Evolutionary conservation across 1,140 invertebrate species (phyloP).

Genomic region (Drosophila baimaii): DNA sequence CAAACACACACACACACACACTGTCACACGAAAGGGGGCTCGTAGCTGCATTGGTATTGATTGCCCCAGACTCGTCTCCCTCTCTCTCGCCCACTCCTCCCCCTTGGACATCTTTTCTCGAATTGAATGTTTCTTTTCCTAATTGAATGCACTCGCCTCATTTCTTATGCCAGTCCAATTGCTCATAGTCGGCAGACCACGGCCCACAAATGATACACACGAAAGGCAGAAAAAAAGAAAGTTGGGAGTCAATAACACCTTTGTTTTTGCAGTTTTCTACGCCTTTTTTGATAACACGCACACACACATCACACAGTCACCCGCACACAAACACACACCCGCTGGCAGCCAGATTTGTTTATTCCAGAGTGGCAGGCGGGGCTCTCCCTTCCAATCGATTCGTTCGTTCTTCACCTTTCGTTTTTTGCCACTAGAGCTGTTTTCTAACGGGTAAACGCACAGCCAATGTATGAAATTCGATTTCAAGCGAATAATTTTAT

Average conservation of each 20-base stretch:
- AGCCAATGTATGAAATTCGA: too few species aligned
- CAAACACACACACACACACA: slow-evolving; percentile 23
- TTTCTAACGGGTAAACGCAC: too few species aligned
- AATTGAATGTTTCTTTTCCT: slow-evolving; percentile 36
- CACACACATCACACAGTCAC: too few species aligned
- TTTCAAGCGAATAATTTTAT: too few species aligned
- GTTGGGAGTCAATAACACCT: slow-evolving; percentile 68
- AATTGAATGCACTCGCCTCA: slow-evolving; percentile 42
- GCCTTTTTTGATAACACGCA: slow-evolving; percentile 70
- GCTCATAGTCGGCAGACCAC: slow-evolving; percentile 39
- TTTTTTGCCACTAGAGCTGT: slow-evolving; percentile 48
- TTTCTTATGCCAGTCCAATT: slow-evolving; percentile 49
- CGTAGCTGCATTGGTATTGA: slow-evolving; percentile 67
- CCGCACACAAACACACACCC: slow-evolving; percentile 11
- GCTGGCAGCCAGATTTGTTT: slow-evolving; percentile 32
- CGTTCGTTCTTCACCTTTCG: slow-evolving; percentile 16
- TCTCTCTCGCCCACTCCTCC: slow-evolving; percentile 42
- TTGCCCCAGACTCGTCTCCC: slow-evolving; percentile 58
- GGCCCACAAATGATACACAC: slow-evolving; percentile 31
- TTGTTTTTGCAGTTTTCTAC: slow-evolving; percentile 75
- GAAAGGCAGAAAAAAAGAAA: slow-evolving; percentile 67
- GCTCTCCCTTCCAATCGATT: slow-evolving; percentile 3
- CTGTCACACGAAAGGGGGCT: slow-evolving; percentile 35
- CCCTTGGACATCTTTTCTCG: slow-evolving; percentile 33
- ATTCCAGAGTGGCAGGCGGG: slow-evolving; percentile 1